Conservation (phyloP, 2,797 vertebrate species). For the Cuculus canorus region DNA sequence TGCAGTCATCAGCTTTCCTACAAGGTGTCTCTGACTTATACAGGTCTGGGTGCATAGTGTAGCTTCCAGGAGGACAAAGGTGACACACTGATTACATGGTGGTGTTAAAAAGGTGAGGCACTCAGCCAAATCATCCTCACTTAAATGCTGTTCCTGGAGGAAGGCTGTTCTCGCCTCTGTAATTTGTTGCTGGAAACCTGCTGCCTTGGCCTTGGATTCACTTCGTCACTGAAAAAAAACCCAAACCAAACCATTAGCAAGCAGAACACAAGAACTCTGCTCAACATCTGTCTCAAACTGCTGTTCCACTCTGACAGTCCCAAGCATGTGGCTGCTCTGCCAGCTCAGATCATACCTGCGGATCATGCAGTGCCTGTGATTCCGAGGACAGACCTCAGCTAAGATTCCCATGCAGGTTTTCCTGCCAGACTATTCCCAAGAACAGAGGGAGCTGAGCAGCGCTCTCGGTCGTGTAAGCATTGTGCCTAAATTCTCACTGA, state of each 20-base stretch:
- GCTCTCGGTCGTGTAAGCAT: not conserved
- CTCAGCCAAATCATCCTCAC: not conserved
- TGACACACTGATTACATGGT: not conserved
- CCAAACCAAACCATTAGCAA: not conserved
- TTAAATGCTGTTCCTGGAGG: not conserved
- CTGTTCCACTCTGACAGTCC: not conserved
- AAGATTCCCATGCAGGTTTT: not conserved
- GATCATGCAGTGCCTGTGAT: not conserved
- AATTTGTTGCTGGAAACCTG: not conserved
- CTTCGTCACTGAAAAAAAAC: not conserved
- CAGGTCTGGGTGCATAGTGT: not conserved
- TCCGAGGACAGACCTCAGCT: not conserved
- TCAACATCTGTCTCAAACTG: not conserved
- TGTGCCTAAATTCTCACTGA: not conserved
- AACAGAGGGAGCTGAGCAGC: not conserved
- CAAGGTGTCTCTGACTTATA: not conserved
- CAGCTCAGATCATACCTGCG: not conserved
- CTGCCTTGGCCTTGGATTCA: not conserved
- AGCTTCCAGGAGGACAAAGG: slow-evolving; percentile 14
- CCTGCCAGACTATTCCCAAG: not conserved
- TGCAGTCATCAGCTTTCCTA: not conserved
- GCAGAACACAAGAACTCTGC: not conserved
- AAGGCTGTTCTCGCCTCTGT: not conserved
- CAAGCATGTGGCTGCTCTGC: not conserved
- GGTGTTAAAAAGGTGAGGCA: not conserved